Conservation (phyloP, 1,140 invertebrate species). For the Drosophila mayri region DNA sequence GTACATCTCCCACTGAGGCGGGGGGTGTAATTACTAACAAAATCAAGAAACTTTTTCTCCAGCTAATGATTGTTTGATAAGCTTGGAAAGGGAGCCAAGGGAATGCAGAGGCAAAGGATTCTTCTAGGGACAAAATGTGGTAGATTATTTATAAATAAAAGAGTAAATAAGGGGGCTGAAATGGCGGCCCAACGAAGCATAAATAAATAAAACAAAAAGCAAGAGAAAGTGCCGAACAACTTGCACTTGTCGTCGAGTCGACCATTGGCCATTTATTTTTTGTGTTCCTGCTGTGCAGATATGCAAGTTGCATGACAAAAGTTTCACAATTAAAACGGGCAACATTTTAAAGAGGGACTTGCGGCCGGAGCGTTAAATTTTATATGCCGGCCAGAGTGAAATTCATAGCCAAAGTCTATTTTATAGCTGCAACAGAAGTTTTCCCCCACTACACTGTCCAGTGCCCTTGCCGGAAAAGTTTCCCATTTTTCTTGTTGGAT, state of each 20-base stretch:
- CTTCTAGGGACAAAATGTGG: slow-evolving; percentile 10
- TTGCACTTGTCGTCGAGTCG: slow-evolving; percentile 52
- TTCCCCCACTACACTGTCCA: background rate
- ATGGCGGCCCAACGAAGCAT: slow-evolving; percentile 43
- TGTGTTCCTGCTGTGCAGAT: slow-evolving; percentile 48
- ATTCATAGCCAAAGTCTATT: slow-evolving; percentile 64
- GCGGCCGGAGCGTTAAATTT: slow-evolving; percentile 56
- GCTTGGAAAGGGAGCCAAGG: background rate
- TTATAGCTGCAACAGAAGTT: slow-evolving; percentile 59
- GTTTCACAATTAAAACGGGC: slow-evolving; percentile 75
- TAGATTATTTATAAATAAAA: slow-evolving; percentile 39
- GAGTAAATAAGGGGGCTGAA: slow-evolving; percentile 21
- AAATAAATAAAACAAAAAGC: slow-evolving; percentile 62
- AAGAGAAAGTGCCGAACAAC: slow-evolving; percentile 56
- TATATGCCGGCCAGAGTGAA: slow-evolving; percentile 47
- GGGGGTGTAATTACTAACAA: slow-evolving; percentile 42
- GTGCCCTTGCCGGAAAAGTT: slow-evolving; percentile 44
- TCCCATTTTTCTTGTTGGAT: slow-evolving; percentile 31
- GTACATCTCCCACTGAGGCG: background rate
- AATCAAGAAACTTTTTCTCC: slow-evolving; percentile 60
- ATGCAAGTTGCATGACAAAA: slow-evolving; percentile 66
- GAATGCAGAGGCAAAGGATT: slow-evolving; percentile 1
- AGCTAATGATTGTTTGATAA: slow-evolving; percentile 80
- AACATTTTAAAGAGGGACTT: slow-evolving; percentile 52
- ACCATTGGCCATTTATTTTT: slow-evolving; percentile 35